These are phyloP conservation scores for Tetramorium alpestre DNA, from an alignment of 1,140 invertebrate genomes.

Conservation along the genomic window DNA sequence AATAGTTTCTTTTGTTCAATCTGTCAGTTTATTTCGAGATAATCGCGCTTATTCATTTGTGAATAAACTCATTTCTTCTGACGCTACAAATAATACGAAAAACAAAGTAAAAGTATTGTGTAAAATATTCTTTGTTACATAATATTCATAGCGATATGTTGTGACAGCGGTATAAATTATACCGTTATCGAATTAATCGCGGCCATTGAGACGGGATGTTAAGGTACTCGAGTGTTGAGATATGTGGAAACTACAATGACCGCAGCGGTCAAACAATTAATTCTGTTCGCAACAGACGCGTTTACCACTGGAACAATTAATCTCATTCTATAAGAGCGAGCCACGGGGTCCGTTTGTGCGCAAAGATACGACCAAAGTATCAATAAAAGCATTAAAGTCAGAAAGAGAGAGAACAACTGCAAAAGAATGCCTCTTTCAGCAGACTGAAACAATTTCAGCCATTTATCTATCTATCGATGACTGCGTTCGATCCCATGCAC, in stretches of 20 bases:
- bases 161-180: background rate
- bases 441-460: constrained; percentile 69
- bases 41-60: background rate
- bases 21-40: background rate
- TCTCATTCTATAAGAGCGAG: background rate
- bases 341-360: background rate
- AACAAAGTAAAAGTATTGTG: background rate
- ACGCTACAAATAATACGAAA: background rate
- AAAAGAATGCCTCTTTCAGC: constrained; percentile 48
- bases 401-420: background rate
- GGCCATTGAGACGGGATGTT: background rate
- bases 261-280: constrained; percentile 12
- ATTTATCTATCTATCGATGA: constrained; percentile 56
- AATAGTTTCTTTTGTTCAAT: background rate
- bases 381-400: constrained; percentile 67
- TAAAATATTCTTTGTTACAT: too few relatives aligned
- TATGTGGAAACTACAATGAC: background rate
- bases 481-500: constrained; percentile 5
- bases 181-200: constrained; percentile 4
- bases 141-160: background rate
- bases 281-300: background rate
- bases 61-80: background rate
- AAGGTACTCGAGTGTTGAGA: background rate
- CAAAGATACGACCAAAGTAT: constrained; percentile 41
- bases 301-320: constrained; percentile 43